Evolutionary conservation across 53 echinoderm and acorn worm species (phyloP).

Genomic region (Paracentrotus lividus): DNA sequence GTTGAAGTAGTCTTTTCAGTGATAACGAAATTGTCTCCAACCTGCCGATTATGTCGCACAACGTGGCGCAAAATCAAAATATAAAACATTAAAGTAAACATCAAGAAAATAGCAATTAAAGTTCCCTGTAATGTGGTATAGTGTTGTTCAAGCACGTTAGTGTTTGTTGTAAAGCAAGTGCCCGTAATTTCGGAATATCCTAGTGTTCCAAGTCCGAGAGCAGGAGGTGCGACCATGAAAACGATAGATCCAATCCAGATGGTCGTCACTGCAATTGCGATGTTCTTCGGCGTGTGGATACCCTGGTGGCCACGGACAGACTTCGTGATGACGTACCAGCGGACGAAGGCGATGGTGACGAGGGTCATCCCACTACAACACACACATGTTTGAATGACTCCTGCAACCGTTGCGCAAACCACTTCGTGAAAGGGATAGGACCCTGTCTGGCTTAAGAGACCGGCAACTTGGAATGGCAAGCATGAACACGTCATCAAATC

Average conservation of each 20-base stretch:
- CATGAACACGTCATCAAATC: neutral
- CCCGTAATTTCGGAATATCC: neutral
- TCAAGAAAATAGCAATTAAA: neutral
- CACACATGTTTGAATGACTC: neutral
- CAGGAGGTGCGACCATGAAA: neutral
- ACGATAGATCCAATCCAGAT: neutral
- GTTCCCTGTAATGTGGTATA: neutral
- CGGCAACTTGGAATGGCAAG: neutral
- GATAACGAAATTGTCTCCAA: neutral
- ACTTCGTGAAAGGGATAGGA: too few relatives aligned
- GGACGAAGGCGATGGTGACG: neutral
- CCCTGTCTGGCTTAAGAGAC: neutral
- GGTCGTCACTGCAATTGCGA: neutral
- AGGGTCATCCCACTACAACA: neutral
- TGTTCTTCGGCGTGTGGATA: neutral
- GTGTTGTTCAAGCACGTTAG: neutral
- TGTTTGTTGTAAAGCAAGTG: neutral
- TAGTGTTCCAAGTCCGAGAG: neutral
- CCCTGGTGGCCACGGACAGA: neutral
- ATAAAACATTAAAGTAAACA: neutral
- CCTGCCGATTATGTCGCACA: neutral
- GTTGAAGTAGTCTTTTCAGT: neutral
- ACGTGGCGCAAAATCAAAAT: neutral
- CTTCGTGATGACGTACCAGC: slow-evolving; percentile 22
- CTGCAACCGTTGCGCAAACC: too few relatives aligned